Evolutionary conservation across 2,888 invertebrate species (phyloP).

Genomic region (Pseudoips prasinana): DNA sequence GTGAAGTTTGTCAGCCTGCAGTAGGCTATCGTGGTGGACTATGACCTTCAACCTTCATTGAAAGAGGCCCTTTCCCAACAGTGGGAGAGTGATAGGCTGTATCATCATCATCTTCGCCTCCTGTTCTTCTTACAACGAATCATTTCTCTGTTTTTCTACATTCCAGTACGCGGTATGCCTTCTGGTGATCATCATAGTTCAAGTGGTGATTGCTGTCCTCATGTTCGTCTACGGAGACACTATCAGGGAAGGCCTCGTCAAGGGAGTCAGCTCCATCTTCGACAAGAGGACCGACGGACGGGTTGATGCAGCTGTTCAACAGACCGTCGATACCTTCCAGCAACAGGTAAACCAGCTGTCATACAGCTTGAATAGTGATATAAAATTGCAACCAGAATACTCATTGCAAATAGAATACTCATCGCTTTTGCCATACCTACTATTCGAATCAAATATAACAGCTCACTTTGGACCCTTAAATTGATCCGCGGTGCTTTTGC

Average conservation of each 20-base stretch:
- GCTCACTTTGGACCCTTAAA: too few species aligned
- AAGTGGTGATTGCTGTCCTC: constrained; percentile 86
- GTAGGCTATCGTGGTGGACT: too few species aligned
- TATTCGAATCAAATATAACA: too few species aligned
- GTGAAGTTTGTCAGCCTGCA: too few species aligned
- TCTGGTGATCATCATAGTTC: constrained; percentile 86
- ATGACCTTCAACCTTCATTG: too few species aligned
- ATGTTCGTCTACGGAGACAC: constrained; percentile 84
- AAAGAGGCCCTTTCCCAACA: background rate
- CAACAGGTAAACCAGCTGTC: constrained; percentile 78
- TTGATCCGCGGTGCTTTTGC: too few species aligned
- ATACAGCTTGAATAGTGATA: too few species aligned
- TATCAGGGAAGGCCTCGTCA: constrained; percentile 71
- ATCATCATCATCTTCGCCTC: too few species aligned
- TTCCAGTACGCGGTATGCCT: constrained; percentile 88
- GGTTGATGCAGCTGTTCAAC: constrained; percentile 63
- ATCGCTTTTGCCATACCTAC: too few species aligned
- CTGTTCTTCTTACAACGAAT: too few species aligned
- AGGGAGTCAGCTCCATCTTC: constrained; percentile 50
- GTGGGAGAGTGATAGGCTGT: background rate
- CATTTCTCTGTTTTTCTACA: constrained; percentile 5
- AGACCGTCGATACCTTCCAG: constrained; percentile 84
- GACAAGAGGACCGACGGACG: constrained; percentile 39
- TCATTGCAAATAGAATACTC: too few species aligned
- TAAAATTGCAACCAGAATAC: too few species aligned